Percentiles rank a stretch among this genome's conserved stretches.
Evolutionary conservation across 64 coral and sea anemone species (phyloP).

Genomic region (Hydrozoanthus tunicans): DNA sequence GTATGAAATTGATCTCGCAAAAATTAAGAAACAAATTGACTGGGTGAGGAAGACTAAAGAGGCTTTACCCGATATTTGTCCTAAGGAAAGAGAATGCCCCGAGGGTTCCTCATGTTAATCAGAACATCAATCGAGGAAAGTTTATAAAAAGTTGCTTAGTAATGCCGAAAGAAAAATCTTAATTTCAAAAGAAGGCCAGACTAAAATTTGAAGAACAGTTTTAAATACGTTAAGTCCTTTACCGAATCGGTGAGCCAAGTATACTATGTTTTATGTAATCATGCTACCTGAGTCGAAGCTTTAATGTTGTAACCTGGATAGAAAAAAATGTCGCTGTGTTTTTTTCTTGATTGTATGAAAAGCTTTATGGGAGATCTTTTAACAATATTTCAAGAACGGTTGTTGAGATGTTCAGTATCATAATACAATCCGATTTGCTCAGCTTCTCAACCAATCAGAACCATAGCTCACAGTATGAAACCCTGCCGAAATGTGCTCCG

Average conservation of each 20-base stretch:
- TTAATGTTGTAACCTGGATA: too few relatives aligned
- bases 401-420: too few relatives aligned
- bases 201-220: not conserved
- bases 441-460: too few relatives aligned
- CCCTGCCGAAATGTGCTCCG: too few relatives aligned
- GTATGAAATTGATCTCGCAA: not conserved
- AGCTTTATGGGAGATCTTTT: too few relatives aligned
- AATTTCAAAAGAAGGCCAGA: not conserved
- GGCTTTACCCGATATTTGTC: not conserved
- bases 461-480: too few relatives aligned
- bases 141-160: not conserved
- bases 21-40: conserved; percentile 3
- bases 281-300: too few relatives aligned
- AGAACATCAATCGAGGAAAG: not conserved
- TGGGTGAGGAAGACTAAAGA: not conserved
- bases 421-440: too few relatives aligned
- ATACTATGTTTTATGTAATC: not conserved
- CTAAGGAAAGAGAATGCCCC: not conserved
- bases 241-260: not conserved
- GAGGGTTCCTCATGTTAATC: not conserved
- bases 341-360: too few relatives aligned
- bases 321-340: too few relatives aligned
- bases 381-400: too few relatives aligned
- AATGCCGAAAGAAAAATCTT: not conserved
- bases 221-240: not conserved